Percentiles rank a stretch among this genome's conserved stretches.
phyloP scores from a whole-genome alignment of 2,113 vertebrate genomes.

The Chroicocephalus ridibundus region DNA sequence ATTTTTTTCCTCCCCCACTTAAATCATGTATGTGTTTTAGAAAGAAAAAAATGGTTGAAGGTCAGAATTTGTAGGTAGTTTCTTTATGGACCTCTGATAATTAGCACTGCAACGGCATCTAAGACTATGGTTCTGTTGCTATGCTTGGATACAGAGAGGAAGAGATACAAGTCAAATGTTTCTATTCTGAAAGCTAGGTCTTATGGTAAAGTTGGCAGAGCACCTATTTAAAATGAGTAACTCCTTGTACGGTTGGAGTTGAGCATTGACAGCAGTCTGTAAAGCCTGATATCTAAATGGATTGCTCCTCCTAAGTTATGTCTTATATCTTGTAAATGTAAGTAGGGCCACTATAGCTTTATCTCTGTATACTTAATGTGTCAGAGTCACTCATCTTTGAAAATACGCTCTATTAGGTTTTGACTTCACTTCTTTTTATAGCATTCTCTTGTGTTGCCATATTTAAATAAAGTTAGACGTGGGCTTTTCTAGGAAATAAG shows the following conservation, averaged over 20 bases:
- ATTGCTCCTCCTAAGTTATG: not conserved
- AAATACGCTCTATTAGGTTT: not conserved
- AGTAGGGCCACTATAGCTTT: not conserved
- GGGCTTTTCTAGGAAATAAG: not conserved
- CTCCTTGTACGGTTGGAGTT: not conserved
- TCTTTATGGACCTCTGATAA: not conserved
- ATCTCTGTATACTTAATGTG: not conserved
- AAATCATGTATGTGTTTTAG: not conserved
- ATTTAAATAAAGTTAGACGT: not conserved
- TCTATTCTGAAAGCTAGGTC: not conserved
- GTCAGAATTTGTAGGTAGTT: not conserved
- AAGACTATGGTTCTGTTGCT: not conserved
- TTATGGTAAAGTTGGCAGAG: not conserved
- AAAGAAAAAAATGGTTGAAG: not conserved
- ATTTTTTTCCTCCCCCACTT: not conserved
- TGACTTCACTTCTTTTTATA: not conserved
- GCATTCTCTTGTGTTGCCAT: not conserved
- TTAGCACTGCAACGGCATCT: not conserved
- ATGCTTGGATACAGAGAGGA: not conserved
- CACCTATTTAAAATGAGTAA: not conserved
- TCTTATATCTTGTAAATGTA: not conserved
- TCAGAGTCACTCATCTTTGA: not conserved
- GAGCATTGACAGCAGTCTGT: not conserved
- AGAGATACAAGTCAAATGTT: not conserved
- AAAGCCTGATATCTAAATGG: not conserved